A percentile compares a stretch with the other conserved stretches of the same genome.
Evolutionary conservation across 2,888 invertebrate species (phyloP).

Genomic region (Callinectes sapidus): DNA sequence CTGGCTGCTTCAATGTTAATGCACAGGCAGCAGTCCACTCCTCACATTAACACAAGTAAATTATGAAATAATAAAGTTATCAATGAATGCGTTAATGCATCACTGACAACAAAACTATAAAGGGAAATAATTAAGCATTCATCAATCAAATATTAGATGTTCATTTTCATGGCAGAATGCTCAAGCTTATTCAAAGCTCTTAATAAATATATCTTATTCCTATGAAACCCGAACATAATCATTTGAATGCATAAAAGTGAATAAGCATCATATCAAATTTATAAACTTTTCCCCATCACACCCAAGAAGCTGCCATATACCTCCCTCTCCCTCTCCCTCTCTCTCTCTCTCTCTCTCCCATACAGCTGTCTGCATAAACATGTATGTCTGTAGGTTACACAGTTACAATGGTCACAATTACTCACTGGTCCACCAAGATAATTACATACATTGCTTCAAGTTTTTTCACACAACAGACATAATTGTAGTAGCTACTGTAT

Average conservation of each 20-base stretch:
- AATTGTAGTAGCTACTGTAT: slow-evolving; percentile 26
- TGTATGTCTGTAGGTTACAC: slow-evolving; percentile 40
- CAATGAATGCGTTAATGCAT: background rate
- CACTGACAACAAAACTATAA: background rate
- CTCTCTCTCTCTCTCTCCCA: slow-evolving; percentile 7
- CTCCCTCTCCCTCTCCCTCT: background rate
- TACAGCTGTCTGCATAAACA: slow-evolving; percentile 35
- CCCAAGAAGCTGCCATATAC: background rate
- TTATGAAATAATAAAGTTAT: background rate
- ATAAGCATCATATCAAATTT: background rate
- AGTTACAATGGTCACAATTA: slow-evolving; percentile 27
- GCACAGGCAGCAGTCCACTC: background rate
- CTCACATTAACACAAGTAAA: background rate
- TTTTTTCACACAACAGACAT: background rate
- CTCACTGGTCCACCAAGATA: background rate
- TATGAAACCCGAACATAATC: background rate
- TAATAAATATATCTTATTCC: background rate
- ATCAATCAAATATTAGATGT: background rate
- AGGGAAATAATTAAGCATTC: background rate
- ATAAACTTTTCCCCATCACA: slow-evolving; percentile 3
- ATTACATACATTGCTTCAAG: background rate
- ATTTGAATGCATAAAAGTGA: background rate
- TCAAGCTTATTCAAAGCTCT: background rate
- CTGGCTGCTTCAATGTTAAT: background rate
- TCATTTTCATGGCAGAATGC: background rate